Percentiles rank a stretch among this genome's conserved stretches.
These are phyloP conservation scores for Orthosia incerta DNA, from an alignment of 2,888 invertebrate genomes.

Conservation along the genomic window DNA sequence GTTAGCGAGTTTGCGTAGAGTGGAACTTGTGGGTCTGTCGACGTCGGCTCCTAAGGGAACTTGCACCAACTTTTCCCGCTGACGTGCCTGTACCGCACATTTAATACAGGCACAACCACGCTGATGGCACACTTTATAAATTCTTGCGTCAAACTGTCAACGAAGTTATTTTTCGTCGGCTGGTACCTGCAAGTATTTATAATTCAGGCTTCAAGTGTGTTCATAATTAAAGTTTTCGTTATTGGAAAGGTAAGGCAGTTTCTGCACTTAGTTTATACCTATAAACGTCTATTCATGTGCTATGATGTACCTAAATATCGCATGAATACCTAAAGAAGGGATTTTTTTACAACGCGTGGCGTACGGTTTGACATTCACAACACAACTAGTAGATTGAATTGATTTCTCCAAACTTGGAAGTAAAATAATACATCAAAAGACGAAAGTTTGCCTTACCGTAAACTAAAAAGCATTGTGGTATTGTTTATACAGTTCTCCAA, in stretches of 20 bases:
- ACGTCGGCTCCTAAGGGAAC: conserved; percentile 69
- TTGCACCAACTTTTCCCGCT: conserved; percentile 74
- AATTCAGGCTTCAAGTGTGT: conserved; percentile 36
- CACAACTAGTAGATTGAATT: background rate
- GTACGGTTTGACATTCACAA: background rate
- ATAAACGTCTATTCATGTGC: background rate
- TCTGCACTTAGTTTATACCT: background rate
- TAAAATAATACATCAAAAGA: background rate
- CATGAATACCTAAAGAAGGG: background rate
- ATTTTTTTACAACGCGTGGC: too few species aligned
- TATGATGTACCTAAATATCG: background rate
- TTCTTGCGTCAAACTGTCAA: conserved; percentile 73
- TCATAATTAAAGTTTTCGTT: conserved; percentile 18
- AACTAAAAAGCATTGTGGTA: background rate
- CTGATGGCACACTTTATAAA: conserved; percentile 69
- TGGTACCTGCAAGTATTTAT: conserved; percentile 41
- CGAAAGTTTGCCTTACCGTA: background rate
- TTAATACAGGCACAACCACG: conserved; percentile 65
- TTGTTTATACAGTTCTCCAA: conserved; percentile 28
- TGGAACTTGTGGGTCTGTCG: conserved; percentile 60
- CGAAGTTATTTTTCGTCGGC: conserved; percentile 64
- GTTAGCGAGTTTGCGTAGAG: conserved; percentile 75
- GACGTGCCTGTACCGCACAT: conserved; percentile 72
- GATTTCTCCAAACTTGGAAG: background rate
- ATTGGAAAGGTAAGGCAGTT: conserved; percentile 2